Conservation (phyloP, 2,888 invertebrate genomes). For the Mythimna pallens region DNA sequence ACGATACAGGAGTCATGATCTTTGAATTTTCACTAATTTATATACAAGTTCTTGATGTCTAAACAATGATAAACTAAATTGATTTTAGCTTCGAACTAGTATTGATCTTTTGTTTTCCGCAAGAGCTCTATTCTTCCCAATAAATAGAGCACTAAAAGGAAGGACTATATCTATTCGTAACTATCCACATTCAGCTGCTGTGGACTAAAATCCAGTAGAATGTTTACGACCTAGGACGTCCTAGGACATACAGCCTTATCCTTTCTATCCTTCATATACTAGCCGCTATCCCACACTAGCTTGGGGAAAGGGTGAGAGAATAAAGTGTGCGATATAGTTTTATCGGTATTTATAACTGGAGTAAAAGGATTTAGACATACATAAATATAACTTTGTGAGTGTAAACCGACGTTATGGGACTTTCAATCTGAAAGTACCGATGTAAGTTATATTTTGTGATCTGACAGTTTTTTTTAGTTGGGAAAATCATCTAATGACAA, state of each 20-base stretch:
- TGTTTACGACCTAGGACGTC: constrained; percentile 51
- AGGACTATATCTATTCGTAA: constrained; percentile 20
- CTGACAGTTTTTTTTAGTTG: neutral
- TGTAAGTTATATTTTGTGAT: neutral
- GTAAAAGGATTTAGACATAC: constrained; percentile 7
- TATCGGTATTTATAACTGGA: constrained; percentile 30
- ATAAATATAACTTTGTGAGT: neutral
- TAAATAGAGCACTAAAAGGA: constrained; percentile 10
- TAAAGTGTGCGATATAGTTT: constrained; percentile 28
- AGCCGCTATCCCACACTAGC: constrained; percentile 29
- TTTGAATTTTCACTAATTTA: no score
- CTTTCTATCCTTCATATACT: constrained; percentile 44
- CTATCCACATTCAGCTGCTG: constrained; percentile 7
- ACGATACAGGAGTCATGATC: no score
- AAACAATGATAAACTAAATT: no score
- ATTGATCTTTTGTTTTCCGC: neutral
- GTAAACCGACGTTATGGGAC: neutral
- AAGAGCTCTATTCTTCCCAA: constrained; percentile 4
- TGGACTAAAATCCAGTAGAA: constrained; percentile 50
- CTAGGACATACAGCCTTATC: constrained; percentile 28
- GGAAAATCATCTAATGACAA: no score
- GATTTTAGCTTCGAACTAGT: no score
- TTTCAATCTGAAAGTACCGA: neutral
- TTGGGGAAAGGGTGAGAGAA: neutral
- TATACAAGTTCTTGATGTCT: no score